phyloP scores from a whole-genome alignment of 2,113 vertebrate species.

The Leucosticte australis region DNA sequence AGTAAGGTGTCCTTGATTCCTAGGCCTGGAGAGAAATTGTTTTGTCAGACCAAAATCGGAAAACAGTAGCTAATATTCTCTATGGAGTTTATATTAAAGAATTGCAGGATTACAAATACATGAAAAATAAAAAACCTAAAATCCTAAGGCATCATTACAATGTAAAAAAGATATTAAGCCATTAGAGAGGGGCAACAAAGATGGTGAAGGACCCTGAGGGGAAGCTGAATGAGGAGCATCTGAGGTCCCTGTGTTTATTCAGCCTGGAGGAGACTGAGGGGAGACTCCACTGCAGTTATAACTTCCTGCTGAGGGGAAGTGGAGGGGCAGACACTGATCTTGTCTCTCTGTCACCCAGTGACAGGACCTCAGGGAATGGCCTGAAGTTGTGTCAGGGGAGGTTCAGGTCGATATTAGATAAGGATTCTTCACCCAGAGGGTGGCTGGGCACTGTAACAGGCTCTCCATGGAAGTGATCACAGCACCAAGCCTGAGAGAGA shows the following conservation, averaged over 20 bases:
- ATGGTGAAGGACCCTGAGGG: neutral
- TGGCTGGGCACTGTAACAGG: neutral
- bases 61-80: neutral
- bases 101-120: neutral
- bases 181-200: neutral
- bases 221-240: rapidly evolving
- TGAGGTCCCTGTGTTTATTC: neutral
- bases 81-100: neutral
- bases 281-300: neutral
- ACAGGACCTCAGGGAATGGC: neutral
- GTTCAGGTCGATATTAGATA: neutral
- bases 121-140: neutral
- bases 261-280: neutral
- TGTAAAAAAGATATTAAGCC: neutral
- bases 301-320: neutral
- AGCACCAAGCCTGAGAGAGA: neutral
- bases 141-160: neutral
- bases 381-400: neutral
- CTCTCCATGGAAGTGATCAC: too few relatives aligned
- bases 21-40: neutral
- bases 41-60: neutral
- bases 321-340: neutral
- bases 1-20: neutral
- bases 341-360: neutral
- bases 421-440: neutral